Percentiles rank a stretch among this genome's conserved stretches.
Evolutionary conservation across 2,797 vertebrate genomes (phyloP).

Genomic region (Eulemur albifrons): DNA sequence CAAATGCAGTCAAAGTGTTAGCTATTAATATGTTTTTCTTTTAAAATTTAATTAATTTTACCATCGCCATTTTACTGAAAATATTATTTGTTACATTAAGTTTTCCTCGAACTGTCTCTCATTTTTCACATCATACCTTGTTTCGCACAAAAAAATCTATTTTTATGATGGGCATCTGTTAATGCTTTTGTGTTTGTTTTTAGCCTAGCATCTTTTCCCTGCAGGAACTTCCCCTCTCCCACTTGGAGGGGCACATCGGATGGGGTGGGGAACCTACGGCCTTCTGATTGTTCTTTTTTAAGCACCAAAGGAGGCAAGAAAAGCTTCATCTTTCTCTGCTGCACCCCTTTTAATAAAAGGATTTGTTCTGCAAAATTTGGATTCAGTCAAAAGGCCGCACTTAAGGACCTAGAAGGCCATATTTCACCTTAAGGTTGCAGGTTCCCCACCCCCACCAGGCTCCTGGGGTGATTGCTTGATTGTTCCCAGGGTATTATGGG

Average conservation of each 20-base stretch:
- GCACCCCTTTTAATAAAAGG: too few relatives aligned
- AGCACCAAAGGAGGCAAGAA: too few relatives aligned
- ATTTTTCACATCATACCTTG: neutral
- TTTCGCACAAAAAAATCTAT: neutral
- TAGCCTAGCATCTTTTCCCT: neutral
- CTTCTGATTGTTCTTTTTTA: too few relatives aligned
- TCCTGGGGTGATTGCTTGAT: neutral
- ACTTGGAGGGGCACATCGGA: neutral
- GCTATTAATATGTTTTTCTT: neutral
- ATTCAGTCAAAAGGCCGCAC: too few relatives aligned
- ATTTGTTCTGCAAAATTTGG: too few relatives aligned
- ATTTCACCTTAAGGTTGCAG: too few relatives aligned
- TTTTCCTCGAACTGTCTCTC: neutral
- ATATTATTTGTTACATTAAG: neutral
- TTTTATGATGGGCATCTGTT: neutral
- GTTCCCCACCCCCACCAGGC: neutral
- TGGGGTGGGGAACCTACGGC: too few relatives aligned
- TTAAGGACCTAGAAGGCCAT: too few relatives aligned
- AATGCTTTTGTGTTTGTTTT: conserved; percentile 19
- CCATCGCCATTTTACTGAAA: neutral
- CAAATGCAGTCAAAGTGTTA: neutral
- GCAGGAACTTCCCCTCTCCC: neutral
- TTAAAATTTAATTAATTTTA: neutral
- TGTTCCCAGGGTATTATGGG: neutral
- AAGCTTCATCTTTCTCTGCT: too few relatives aligned